A percentile compares a stretch with the other conserved stretches of the same genome.
These are phyloP conservation scores for Coregonus ussuriensis DNA, from an alignment of 2,797 vertebrate species.

Conservation along the genomic window DNA sequence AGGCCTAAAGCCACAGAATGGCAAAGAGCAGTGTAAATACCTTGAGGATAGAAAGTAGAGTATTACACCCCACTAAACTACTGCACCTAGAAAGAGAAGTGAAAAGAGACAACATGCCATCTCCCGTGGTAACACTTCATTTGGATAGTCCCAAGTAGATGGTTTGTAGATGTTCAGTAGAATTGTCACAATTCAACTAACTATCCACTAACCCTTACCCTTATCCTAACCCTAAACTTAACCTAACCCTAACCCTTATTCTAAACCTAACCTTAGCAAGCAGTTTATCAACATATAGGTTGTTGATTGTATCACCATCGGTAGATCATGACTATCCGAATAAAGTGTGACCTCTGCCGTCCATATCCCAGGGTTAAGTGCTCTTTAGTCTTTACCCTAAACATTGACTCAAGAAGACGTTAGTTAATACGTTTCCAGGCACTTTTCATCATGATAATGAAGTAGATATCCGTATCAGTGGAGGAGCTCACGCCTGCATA, in stretches of 20 bases:
- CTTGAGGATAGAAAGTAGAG: not conserved
- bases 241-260: too few species aligned
- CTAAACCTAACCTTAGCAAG: too few species aligned
- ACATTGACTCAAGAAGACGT: conserved; percentile 11
- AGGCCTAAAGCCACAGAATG: too few species aligned
- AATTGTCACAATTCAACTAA: too few species aligned
- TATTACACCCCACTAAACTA: not conserved
- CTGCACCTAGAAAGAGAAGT: not conserved
- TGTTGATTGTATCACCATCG: too few species aligned
- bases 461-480: conserved; percentile 80
- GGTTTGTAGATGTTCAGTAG: too few species aligned
- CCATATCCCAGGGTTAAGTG: conserved; percentile 11
- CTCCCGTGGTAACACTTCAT: too few species aligned
- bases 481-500: conserved; percentile 85
- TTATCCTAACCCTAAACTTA: too few species aligned
- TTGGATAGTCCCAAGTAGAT: too few species aligned
- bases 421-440: conserved; percentile 75
- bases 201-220: too few species aligned
- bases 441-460: conserved; percentile 77
- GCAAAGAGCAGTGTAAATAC: not conserved
- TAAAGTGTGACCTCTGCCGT: not conserved
- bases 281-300: too few species aligned
- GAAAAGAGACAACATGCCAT: conserved; percentile 1
- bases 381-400: conserved; percentile 56
- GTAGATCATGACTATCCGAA: too few species aligned